Evolutionary conservation across 64 coral and sea anemone species (phyloP), one percentile per base, ranked within the genome.

Genomic region (Stichodactyla helianthus): DNA sequence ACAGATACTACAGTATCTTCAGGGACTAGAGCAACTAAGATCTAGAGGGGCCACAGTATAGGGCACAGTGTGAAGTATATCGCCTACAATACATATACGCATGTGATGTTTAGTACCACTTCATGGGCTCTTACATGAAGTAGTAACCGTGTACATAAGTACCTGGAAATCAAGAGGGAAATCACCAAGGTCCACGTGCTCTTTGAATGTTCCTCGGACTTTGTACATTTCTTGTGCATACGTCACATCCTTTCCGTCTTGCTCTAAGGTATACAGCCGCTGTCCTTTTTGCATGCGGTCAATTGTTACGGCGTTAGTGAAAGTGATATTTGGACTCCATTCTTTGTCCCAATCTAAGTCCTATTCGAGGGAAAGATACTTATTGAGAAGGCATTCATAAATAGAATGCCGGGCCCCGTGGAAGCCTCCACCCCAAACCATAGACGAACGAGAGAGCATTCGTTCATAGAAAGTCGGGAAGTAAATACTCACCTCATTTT

Each of bases 91-190:
- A 31, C 28, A 31, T 31, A 31, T 31, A 31, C 28, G 28, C 28
- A 31, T 31, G 28, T 31, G 28, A 31, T 31, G 28, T 31, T 31
- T 31, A 31, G 28, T 31, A 1, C 28, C 28, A 31, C 28, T 31
- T 31, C 28, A 31, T 31, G 28, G 28, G 28, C 0, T 31, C 28
- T 31, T 31, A 31, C 28, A 31, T 31, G 28, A 31, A n/a, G 62
- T 65, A 17, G n/a, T 5, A 65, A 5, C 23, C 22, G 3, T 12
- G 0, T 20, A 64, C 61, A 31, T 26, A n/a, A 71, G 25, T 27
- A 96, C 94, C 94, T 96, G 94, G 82, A 88, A 93, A 63, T 96
- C 94, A 31, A 96, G 28, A 4, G 94, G 94, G 19, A 96, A 96
- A 82, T 93, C 83, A 50, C 77, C 85, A 67, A 96, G 67, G 60